Evolutionary conservation across 2,113 vertebrate genomes (phyloP), one percentile per base, ranked within the genome.

Genomic region (Hydropotes inermis): DNA sequence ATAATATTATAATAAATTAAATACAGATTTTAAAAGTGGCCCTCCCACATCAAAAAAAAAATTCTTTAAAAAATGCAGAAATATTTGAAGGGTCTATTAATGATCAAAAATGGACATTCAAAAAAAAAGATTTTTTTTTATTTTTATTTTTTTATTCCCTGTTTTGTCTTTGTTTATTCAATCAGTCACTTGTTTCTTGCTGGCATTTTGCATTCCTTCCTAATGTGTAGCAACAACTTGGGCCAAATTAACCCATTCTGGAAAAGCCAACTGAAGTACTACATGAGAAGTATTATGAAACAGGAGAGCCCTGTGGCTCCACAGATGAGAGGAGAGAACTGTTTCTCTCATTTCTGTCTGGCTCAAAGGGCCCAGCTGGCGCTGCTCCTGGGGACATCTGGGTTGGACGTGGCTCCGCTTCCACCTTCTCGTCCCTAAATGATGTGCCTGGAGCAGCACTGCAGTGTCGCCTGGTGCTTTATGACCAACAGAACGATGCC

Each of bases 191-290:
- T 55, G 45, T 86, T 70, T 95, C 43, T 55, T 67, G n/a, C n/a
- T 90, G 79, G 11, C 9, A 33, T 30, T 64, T 3, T 55, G 28
- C 7, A 21, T 89, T 85, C 25, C 58, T 96, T 89, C 21, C 54
- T 89, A 50, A 45, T 3, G 5, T 70, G 54, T 67, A 52, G 19
- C 60, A 83, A 91, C 84, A 91, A 52, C 61, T 55, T 74, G 21
- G 33, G 11, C 45, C 88, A 61, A 89, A 45, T 45, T 58, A 52
- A 43, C 55, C 9, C 4, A 12, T 70, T 87, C 60, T 61, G 27
- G 36, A n/a, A 93, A 97, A 93, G 7, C 13, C 89, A n/a, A 23
- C 36, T 92, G 33, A 87, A 93, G 61, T 28, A 92, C 23, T 36
- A 60, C n/a, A 64, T 0, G 3, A 54, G 27, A 92, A 28, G 2